Evolutionary conservation across 2,797 vertebrate genomes (phyloP).

Genomic region (Falco biarmicus): DNA sequence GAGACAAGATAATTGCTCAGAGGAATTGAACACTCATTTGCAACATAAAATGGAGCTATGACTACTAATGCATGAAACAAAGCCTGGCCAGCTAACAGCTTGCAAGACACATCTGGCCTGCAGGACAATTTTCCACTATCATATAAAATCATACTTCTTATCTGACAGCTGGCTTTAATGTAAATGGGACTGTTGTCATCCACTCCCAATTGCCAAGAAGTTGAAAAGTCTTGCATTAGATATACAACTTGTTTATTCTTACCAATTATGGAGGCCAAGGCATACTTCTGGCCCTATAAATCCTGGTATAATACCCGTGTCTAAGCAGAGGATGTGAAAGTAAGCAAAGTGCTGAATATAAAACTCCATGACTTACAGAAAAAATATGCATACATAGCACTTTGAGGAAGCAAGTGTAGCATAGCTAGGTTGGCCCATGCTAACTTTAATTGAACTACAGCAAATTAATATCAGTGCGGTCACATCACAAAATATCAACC

Average conservation of each 20-base stretch:
- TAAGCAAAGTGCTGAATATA: constrained; percentile 27
- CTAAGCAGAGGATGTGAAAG: neutral
- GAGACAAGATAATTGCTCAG: neutral
- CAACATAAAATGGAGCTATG: neutral
- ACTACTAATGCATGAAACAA: neutral
- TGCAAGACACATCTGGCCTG: constrained; percentile 13
- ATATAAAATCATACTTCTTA: neutral
- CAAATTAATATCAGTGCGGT: neutral
- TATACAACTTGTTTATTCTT: constrained; percentile 39
- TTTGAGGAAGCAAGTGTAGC: neutral
- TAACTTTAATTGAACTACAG: neutral
- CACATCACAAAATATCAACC: neutral
- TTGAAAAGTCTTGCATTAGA: neutral
- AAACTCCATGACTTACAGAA: neutral
- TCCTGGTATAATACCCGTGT: neutral
- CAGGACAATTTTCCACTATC: neutral
- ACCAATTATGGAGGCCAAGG: neutral
- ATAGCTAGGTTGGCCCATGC: neutral
- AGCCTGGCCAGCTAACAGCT: neutral
- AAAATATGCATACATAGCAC: neutral
- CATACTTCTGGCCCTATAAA: neutral
- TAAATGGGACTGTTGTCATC: constrained; percentile 31
- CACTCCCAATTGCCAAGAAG: neutral
- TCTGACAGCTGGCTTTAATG: neutral
- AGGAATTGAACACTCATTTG: neutral